Base-by-base conservation (phyloP, 1,140 invertebrate genomes). In the Delia radicum region DNA sequence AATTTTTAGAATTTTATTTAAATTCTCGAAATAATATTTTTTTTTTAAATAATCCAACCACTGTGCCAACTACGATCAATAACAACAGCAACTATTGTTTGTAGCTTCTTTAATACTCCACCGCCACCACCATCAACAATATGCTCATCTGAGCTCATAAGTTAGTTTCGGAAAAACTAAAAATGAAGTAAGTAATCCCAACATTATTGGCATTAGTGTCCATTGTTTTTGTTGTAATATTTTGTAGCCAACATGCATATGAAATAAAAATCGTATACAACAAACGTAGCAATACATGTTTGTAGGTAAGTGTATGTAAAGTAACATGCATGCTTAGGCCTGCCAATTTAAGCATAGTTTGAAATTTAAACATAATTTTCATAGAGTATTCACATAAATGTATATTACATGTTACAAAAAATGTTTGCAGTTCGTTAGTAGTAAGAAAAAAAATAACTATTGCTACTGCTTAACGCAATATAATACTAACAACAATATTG, bases 131-230 rank as follows among this genome's bases (percentile, higher is more conserved):
- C 48, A 8, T 6, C 48, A 2, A 55, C 48, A 24, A 55, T n/a
- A 18, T 3, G 2, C 18, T n/a, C 48, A 55, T 55, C 18, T 18
- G 48, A 55, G 48, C 48, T 55, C 48, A 55, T 55, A 55, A 55
- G n/a, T 55, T 55, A 55, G n/a, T 10, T 21, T 6, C 8, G n/a
- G 6, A 55, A 55, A 55, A 13, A 48, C 5, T 33, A n/a, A n/a
- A n/a, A 63, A 4, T 7, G 29, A n/a, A 21, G 12, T 33, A 69
- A 69, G 65, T 69, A 69, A 69, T 37, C 65, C 65, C 7, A 69
- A 69, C 65, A 69, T 69, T 69, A 69, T 69, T 69, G 65, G 65
- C 65, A 69, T 69, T 69, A 69, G 65, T 69, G 65, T 69, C 65
- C 29, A 69, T 69, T 69, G 65, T 69, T 24, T 69, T 37, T 69